Conservation (phyloP, 1,140 invertebrate genomes). For the Andricus grossulariae region DNA sequence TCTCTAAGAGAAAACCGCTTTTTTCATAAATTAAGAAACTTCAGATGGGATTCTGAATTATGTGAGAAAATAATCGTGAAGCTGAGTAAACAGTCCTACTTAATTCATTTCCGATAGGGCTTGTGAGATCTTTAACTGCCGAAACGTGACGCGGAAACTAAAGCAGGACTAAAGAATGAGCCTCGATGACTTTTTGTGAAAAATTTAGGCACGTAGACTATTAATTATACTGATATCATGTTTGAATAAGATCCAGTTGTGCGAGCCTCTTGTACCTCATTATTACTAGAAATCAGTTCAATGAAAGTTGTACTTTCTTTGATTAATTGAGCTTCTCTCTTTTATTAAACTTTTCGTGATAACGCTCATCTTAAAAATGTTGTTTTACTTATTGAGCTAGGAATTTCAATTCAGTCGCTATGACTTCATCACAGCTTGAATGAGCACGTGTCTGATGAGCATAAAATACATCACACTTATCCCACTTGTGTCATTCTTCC, state of each 20-base stretch:
- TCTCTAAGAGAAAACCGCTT: too few species aligned
- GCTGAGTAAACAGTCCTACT: conserved; percentile 41
- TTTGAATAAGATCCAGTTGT: conserved; percentile 58
- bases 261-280: conserved; percentile 55
- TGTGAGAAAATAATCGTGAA: too few species aligned
- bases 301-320: conserved; percentile 54
- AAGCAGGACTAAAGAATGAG: conserved; percentile 54
- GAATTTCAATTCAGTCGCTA: not conserved
- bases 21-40: too few species aligned
- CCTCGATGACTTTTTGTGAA: conserved; percentile 49
- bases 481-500: conserved; percentile 23
- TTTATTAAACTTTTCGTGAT: not conserved
- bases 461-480: conserved; percentile 20
- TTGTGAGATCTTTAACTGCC: conserved; percentile 61
- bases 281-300: conserved; percentile 58
- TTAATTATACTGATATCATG: conserved; percentile 63
- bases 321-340: not conserved
- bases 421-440: conserved; percentile 12
- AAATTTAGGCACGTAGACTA: conserved; percentile 41
- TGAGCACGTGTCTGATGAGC: conserved; percentile 16
- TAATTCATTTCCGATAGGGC: conserved; percentile 61
- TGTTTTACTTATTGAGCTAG: not conserved
- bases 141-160: conserved; percentile 66
- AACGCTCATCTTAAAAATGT: not conserved
- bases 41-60: too few species aligned